Evolutionary conservation across 2,797 vertebrate species (phyloP).

Genomic region (Lutjanus argentimaculatus): DNA sequence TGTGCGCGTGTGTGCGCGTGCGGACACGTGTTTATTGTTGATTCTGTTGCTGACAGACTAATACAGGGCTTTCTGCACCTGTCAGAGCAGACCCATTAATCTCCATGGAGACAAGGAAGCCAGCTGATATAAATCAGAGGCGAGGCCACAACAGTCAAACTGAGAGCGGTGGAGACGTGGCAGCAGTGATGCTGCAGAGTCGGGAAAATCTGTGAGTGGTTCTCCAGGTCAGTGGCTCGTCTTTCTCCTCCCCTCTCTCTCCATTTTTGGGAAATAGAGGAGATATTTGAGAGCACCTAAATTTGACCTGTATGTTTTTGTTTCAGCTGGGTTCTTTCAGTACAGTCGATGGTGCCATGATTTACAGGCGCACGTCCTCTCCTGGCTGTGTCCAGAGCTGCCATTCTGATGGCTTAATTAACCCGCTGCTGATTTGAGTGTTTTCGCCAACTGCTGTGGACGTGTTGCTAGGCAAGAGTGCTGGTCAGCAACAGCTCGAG

Average conservation of each 20-base stretch:
- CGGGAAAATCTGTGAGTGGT: conserved; percentile 29
- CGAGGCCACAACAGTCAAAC: conserved; percentile 50
- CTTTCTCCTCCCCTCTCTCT: conserved; percentile 25
- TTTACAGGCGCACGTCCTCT: conserved; percentile 38
- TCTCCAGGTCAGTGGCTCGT: conserved; percentile 22
- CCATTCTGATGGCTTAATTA: conserved; percentile 69
- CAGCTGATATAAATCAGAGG: conserved; percentile 75
- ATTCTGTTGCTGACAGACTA: conserved; percentile 77
- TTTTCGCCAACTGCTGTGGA: conserved; percentile 48
- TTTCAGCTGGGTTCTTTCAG: conserved; percentile 36
- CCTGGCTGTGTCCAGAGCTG: conserved; percentile 48
- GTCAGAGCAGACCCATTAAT: conserved; percentile 82
- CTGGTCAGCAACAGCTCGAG: not conserved
- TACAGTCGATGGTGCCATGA: conserved; percentile 55
- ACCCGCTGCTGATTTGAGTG: conserved; percentile 43
- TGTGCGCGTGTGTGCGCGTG: not conserved
- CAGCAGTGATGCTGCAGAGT: conserved; percentile 40
- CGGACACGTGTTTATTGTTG: conserved; percentile 60
- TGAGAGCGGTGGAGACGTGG: conserved; percentile 32
- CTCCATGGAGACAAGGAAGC: conserved; percentile 80
- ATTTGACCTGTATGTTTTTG: conserved; percentile 56
- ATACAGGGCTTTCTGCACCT: conserved; percentile 83
- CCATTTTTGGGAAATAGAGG: conserved; percentile 39
- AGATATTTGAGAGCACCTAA: conserved; percentile 40
- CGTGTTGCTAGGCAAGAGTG: conserved; percentile 33